These are phyloP conservation scores for Macropodus opercularis DNA, from an alignment of 2,797 vertebrate species.

Conservation along the genomic window DNA sequence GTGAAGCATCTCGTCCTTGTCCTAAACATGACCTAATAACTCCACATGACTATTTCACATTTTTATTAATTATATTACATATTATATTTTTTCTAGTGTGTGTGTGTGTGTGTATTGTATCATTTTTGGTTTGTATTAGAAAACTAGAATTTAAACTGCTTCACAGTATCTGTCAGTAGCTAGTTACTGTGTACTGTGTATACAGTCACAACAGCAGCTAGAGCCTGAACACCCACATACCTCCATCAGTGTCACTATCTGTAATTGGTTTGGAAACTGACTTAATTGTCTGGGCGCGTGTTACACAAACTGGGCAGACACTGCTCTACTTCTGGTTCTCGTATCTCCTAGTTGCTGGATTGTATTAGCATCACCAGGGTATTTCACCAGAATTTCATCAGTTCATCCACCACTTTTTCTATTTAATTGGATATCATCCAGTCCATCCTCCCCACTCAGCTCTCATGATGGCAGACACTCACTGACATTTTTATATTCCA, in stretches of 20 bases:
- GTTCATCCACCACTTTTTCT: slow-evolving; percentile 38
- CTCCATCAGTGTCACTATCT: slow-evolving; percentile 50
- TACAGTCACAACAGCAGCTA: slow-evolving; percentile 15
- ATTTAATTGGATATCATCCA: slow-evolving; percentile 63
- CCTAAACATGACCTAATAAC: too few relatives aligned
- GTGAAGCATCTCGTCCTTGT: too few relatives aligned
- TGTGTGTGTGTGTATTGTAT: too few relatives aligned
- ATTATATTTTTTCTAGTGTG: too few relatives aligned
- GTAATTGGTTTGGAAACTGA: slow-evolving; percentile 55
- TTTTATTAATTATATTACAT: too few relatives aligned
- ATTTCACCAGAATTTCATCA: slow-evolving; percentile 68
- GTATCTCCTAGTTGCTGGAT: slow-evolving; percentile 30
- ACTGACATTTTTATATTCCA: slow-evolving; percentile 39
- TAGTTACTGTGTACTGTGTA: slow-evolving; percentile 15
- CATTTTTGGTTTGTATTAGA: too few relatives aligned
- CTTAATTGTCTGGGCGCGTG: slow-evolving; percentile 46
- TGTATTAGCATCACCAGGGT: slow-evolving; percentile 25
- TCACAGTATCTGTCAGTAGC: slow-evolving; percentile 19
- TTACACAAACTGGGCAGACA: slow-evolving; percentile 35
- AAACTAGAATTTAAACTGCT: too few relatives aligned
- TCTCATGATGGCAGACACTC: slow-evolving; percentile 22
- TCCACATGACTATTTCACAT: too few relatives aligned
- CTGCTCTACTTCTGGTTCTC: slow-evolving; percentile 18
- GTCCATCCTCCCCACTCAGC: slow-evolving; percentile 34
- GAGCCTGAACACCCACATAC: slow-evolving; percentile 18